Conservation (phyloP, 2,113 vertebrate genomes). For the Catharus fuscescens region DNA sequence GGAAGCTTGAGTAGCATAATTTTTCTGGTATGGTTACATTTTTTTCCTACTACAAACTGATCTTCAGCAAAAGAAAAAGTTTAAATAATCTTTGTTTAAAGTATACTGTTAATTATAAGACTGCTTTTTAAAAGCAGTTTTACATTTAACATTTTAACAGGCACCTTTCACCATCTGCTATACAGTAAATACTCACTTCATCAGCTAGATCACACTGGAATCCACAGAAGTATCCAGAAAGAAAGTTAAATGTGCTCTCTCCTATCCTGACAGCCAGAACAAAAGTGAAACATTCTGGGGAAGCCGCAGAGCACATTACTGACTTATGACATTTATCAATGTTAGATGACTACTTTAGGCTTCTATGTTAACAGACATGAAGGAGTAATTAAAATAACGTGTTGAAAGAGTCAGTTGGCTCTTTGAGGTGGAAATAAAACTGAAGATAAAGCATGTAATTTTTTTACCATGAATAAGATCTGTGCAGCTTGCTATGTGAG, state of each 20-base stretch:
- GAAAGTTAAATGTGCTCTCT: background rate
- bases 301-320: background rate
- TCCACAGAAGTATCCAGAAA: background rate
- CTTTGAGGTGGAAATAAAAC: background rate
- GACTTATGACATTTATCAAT: background rate
- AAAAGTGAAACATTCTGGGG: background rate
- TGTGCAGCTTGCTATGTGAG: background rate
- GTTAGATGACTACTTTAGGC: background rate
- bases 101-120: background rate
- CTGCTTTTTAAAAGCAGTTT: background rate
- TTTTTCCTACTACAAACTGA: background rate
- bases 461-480: background rate
- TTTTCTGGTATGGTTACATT: background rate
- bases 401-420: background rate
- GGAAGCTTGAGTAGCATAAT: background rate
- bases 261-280: background rate
- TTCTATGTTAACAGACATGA: background rate
- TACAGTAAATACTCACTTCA: background rate
- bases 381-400: background rate
- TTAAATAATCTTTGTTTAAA: background rate
- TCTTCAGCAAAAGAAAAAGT: background rate
- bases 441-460: background rate
- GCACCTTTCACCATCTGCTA: background rate
- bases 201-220: background rate
- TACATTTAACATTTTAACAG: background rate